Evolutionary conservation across 2,113 vertebrate genomes (phyloP).

Genomic region (Hemicordylus capensis): DNA sequence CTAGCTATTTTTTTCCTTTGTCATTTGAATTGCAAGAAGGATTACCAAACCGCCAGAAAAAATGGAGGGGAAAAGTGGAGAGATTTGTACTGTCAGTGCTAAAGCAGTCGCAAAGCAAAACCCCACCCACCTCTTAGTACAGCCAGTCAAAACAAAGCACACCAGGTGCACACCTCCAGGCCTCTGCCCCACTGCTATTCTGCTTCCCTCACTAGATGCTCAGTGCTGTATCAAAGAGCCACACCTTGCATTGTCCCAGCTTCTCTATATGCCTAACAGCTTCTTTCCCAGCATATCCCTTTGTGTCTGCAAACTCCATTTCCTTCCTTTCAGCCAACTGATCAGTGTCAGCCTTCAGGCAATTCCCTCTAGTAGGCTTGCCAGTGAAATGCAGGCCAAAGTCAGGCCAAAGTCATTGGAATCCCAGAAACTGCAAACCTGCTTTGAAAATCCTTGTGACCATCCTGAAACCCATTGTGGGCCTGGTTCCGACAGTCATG

Average conservation of each 20-base stretch:
- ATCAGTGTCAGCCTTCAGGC: neutral
- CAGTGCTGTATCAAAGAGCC: neutral
- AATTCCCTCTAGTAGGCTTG: neutral
- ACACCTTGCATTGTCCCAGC: neutral
- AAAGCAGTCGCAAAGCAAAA: neutral
- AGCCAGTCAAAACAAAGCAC: neutral
- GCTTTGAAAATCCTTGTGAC: neutral
- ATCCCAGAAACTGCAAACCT: neutral
- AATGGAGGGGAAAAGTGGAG: too few relatives aligned
- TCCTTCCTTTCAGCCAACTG: neutral
- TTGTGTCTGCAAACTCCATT: too few relatives aligned
- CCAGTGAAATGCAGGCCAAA: neutral
- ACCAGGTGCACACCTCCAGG: neutral
- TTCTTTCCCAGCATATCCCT: neutral
- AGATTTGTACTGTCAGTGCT: neutral
- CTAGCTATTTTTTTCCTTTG: neutral
- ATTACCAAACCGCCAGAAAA: neutral
- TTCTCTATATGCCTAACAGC: neutral
- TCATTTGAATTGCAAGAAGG: neutral
- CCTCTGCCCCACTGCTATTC: neutral
- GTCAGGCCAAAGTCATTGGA: neutral
- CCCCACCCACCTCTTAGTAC: neutral
- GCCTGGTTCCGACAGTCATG: too few relatives aligned
- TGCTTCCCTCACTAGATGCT: neutral
- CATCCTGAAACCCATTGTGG: neutral